A percentile compares a stretch with the other conserved stretches of the same genome.
Evolutionary conservation across 2,888 invertebrate species (phyloP).

Genomic region (Chalcis sispes): DNA sequence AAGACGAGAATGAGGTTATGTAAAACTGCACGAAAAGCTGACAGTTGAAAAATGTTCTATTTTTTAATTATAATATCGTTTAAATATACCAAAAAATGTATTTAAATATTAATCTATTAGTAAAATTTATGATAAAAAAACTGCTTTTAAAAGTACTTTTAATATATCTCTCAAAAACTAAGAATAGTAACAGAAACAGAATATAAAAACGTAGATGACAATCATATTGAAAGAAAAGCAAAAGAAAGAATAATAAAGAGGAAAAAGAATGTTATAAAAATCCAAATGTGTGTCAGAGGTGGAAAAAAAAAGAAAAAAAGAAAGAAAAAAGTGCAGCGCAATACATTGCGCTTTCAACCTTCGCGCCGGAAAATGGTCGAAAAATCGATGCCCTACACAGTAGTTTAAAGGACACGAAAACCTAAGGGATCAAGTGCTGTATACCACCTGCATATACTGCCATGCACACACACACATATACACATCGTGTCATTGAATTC

Average conservation of each 20-base stretch:
- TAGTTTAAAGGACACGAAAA: too few species aligned
- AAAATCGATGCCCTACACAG: slow-evolving; percentile 21
- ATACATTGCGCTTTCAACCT: slow-evolving; percentile 6
- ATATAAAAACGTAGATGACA: not conserved
- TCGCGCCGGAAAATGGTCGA: slow-evolving; percentile 40
- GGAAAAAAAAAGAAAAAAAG: not conserved
- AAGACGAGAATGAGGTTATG: slow-evolving; percentile 42
- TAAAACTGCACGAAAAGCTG: slow-evolving; percentile 30
- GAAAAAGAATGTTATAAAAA: not conserved
- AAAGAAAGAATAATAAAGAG: not conserved
- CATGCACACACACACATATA: too few species aligned
- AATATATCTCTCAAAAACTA: not conserved
- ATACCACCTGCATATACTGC: too few species aligned
- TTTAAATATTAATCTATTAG: not conserved
- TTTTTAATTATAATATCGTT: too few species aligned
- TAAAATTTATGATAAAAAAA: not conserved
- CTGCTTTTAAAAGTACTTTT: not conserved
- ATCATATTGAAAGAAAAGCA: not conserved
- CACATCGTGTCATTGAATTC: too few species aligned
- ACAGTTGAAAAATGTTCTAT: too few species aligned
- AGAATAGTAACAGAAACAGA: not conserved
- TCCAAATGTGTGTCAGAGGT: not conserved
- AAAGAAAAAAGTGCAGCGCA: not conserved
- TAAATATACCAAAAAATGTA: too few species aligned
- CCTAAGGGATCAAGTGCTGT: too few species aligned